These are phyloP conservation scores for Ceuthmochares aereus DNA, from an alignment of 2,113 vertebrate species.

Conservation along the genomic window DNA sequence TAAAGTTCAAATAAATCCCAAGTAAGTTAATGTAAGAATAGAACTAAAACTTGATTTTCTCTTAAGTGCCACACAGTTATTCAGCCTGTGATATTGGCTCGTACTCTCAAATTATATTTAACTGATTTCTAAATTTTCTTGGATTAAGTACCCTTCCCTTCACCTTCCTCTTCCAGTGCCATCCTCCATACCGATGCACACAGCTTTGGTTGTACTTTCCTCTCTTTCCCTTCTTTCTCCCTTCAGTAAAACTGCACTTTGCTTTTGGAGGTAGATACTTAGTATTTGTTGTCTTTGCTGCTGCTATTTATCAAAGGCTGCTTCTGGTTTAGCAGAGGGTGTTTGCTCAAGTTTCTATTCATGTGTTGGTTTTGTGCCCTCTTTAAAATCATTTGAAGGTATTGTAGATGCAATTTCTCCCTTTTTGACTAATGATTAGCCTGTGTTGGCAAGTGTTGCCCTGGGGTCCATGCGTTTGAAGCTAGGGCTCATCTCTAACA, in stretches of 20 bases:
- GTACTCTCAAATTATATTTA: neutral
- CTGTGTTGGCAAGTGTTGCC: accelerated
- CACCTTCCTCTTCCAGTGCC: neutral
- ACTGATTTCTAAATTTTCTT: neutral
- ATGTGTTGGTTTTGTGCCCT: neutral
- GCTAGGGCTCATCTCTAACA: neutral
- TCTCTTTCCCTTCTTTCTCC: neutral
- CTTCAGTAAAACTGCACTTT: neutral
- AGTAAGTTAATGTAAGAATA: neutral
- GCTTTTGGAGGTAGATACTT: neutral
- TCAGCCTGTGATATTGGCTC: neutral
- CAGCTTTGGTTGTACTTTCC: neutral
- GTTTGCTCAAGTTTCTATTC: neutral
- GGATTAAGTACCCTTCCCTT: neutral
- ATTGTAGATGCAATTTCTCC: neutral
- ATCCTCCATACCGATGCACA: neutral
- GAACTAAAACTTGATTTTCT: neutral
- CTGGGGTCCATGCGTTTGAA: accelerated
- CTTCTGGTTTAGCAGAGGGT: neutral
- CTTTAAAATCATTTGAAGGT: neutral
- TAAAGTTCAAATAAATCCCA: neutral
- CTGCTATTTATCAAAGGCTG: neutral
- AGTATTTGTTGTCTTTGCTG: neutral
- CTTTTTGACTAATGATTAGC: neutral
- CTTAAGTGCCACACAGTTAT: neutral